These are phyloP conservation scores for Mythimna lalbum DNA, from an alignment of 2,888 invertebrate genomes.

Conservation along the genomic window DNA sequence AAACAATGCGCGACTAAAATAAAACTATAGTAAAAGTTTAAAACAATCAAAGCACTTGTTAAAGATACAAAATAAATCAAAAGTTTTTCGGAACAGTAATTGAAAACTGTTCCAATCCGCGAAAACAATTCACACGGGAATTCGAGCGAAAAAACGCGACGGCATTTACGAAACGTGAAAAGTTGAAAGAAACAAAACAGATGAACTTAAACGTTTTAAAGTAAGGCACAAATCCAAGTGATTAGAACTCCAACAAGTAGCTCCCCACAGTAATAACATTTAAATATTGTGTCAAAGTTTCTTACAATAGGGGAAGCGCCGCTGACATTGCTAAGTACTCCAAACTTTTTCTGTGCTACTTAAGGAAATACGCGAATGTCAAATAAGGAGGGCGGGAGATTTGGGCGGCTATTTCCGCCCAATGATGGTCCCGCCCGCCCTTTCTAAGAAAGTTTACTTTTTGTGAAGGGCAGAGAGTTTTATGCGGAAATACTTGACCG, in stretches of 20 bases:
- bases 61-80: conserved; percentile 22
- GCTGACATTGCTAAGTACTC: conserved; percentile 82
- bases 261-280: conserved; percentile 55
- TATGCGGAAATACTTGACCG: conserved; percentile 42
- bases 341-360: conserved; percentile 84
- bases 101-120: conserved; percentile 19
- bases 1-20: conserved; percentile 5
- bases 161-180: conserved; percentile 17
- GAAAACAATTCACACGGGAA: conserved; percentile 24
- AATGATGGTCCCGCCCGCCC: conserved; percentile 77
- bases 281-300: conserved; percentile 70
- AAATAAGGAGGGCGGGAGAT: conserved; percentile 85
- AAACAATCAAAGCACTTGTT: neutral
- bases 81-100: conserved; percentile 7
- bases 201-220: conserved; percentile 16
- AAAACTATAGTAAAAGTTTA: neutral
- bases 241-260: conserved; percentile 46
- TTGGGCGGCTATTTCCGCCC: conserved; percentile 83
- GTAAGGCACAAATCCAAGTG: conserved; percentile 24
- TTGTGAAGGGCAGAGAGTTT: conserved; percentile 64
- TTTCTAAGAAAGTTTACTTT: conserved; percentile 82
- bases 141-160: conserved; percentile 21
- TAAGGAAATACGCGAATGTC: conserved; percentile 85
- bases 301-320: conserved; percentile 75
- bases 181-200: conserved; percentile 18